These are phyloP conservation scores for Aurelia aurita DNA, from an alignment of 30 jellyfish, hydroid and myxozoan species.

Conservation along the genomic window DNA sequence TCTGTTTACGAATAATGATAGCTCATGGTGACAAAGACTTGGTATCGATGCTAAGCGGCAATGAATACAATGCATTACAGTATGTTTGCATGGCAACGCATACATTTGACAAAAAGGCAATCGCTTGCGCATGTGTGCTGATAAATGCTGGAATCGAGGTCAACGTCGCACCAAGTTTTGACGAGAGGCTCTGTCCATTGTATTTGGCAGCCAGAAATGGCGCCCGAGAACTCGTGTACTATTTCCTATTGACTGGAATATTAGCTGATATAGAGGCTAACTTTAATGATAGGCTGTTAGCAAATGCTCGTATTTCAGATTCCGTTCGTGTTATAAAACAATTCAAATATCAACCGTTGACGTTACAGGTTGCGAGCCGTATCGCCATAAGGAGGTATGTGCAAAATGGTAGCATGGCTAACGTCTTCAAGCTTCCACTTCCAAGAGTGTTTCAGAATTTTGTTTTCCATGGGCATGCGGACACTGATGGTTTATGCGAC, in stretches of 20 bases:
- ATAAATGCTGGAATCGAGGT: conserved; percentile 84
- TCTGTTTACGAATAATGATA: conserved; percentile 70
- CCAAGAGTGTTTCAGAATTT: conserved; percentile 69
- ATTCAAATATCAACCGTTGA: conserved; percentile 54
- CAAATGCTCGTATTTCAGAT: conserved; percentile 60
- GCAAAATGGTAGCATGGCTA: conserved; percentile 30
- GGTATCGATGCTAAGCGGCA: conserved; percentile 33
- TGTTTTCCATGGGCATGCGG: conserved; percentile 87
- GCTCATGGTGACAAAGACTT: conserved; percentile 48
- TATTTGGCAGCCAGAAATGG: conserved; percentile 90
- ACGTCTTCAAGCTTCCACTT: conserved; percentile 63
- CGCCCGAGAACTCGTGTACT: conserved; percentile 77
- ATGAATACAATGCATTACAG: conserved; percentile 79
- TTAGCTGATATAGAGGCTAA: conserved; percentile 43
- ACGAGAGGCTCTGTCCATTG: conserved; percentile 72
- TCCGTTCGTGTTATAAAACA: conserved; percentile 57
- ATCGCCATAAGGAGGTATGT: conserved; percentile 68
- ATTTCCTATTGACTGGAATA: conserved; percentile 68
- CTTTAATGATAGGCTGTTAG: conserved; percentile 58
- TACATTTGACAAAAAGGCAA: conserved; percentile 64
- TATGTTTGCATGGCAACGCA: conserved; percentile 85
- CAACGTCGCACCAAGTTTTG: conserved; percentile 52
- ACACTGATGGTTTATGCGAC: conserved; percentile 73
- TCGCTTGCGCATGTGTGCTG: conserved; percentile 90
- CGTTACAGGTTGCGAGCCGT: conserved; percentile 63